Conservation (phyloP, 2,888 invertebrate genomes). For the Orthonevra nobilis region DNA sequence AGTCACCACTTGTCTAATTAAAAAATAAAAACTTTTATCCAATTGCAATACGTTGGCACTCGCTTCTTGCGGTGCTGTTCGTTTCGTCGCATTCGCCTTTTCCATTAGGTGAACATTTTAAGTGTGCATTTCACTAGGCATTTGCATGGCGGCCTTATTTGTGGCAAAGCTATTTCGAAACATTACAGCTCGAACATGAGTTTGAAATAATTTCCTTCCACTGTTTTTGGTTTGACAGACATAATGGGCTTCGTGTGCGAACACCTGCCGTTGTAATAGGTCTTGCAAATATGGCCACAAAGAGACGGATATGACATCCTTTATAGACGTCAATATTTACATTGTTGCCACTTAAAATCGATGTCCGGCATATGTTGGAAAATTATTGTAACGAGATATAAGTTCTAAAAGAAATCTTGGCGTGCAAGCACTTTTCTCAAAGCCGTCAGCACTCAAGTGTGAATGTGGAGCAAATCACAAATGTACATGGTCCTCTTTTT, state of each 20-base stretch:
- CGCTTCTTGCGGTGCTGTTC: constrained; percentile 12
- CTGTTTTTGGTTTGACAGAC: constrained; percentile 58
- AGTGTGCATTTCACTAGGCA: constrained; percentile 21
- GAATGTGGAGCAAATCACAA: too few species aligned
- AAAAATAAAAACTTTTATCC: constrained; percentile 62
- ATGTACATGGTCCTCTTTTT: too few species aligned
- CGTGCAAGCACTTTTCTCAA: too few species aligned
- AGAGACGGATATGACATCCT: neutral
- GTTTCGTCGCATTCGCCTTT: constrained; percentile 30
- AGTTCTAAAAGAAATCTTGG: too few species aligned
- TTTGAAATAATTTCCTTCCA: constrained; percentile 53
- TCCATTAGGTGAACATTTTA: constrained; percentile 58
- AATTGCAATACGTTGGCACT: constrained; percentile 35
- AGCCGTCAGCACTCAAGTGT: too few species aligned
- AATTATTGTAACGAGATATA: too few species aligned
- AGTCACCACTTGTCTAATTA: constrained; percentile 70
- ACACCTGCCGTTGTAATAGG: neutral
- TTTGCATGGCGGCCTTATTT: constrained; percentile 65
- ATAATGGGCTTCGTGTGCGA: constrained; percentile 6
- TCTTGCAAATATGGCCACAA: neutral
- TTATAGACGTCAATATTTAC: too few species aligned
- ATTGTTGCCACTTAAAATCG: too few species aligned
- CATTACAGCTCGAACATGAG: constrained; percentile 36
- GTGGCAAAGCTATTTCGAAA: constrained; percentile 55
- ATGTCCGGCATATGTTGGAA: too few species aligned